Base-by-base conservation (phyloP, 2,797 vertebrate genomes). In the Poecilia velifera region DNA sequence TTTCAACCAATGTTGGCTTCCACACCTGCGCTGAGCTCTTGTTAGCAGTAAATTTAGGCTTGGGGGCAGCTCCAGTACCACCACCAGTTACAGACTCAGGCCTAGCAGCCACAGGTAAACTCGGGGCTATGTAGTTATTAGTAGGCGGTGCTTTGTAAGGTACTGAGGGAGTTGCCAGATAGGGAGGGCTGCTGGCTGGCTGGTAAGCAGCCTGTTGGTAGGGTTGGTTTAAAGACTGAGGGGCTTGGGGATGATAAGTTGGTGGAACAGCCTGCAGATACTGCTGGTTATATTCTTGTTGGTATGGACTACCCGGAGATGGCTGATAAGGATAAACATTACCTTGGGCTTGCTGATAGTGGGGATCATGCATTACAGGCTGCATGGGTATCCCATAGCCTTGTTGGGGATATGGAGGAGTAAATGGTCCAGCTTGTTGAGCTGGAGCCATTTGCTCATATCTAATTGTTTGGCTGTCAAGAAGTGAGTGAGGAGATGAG, bases 41-140 rank as follows among this genome's bases (percentile, higher is more conserved):
- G 96, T 98, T 99, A 83, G 98, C 98, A 57, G 96, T 98, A 93
- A 99, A 99, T 91, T 96, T 99, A 79, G 98, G 98, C 95, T 97
- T 97, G 0, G 98, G 98, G 77, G 97, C 97, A 86, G 96, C 91
- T 85, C 89, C 93, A 73, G 74, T 5, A 76, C 76, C 89, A 25
- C 91, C 81, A 79, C 90, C 93, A 73, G 96, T 93, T 76, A 82
- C 90, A 46, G 96, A 94, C 86, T 97, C 97, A 71, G 96, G 95
- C 94, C 96, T 97, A 59, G 96, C 93, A 86, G 96, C 96, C 34
- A 95, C 77, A 5, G 96, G 93, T 77, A 94, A 94, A 80, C 86
- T 92, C 28, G 91, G 87, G 72, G 93, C 94, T 76, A 92, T 91
- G 25, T 92, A 96, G 41, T 91, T 95, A 74, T 95, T 96, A 6